These are phyloP conservation scores for Ips nitidus DNA, from an alignment of 1,140 invertebrate genomes.

Conservation along the genomic window DNA sequence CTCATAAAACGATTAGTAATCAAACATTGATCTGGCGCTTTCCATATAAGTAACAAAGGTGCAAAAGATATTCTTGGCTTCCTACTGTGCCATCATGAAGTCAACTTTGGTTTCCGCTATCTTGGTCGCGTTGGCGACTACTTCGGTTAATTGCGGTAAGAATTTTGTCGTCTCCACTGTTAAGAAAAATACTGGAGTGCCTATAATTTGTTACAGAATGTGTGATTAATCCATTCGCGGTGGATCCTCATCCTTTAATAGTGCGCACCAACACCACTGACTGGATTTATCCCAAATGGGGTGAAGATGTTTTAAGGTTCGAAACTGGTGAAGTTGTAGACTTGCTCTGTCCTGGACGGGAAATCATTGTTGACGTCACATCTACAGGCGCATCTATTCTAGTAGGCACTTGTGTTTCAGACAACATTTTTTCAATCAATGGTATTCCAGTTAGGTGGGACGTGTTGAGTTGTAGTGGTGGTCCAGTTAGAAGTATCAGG, in stretches of 20 bases:
- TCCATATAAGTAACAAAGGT: too few species aligned
- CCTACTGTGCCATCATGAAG: too few species aligned
- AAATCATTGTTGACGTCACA: conserved; percentile 36
- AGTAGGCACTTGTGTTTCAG: conserved; percentile 9
- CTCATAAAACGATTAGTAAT: too few species aligned
- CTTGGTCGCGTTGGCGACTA: too few species aligned
- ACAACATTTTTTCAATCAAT: conserved; percentile 12
- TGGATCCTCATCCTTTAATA: conserved; percentile 24
- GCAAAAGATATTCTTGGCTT: too few species aligned
- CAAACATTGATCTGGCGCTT: too few species aligned
- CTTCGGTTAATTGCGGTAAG: too few species aligned
- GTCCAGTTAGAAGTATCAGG: not conserved
- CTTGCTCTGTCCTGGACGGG: conserved; percentile 39
- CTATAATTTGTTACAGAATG: conserved; percentile 28
- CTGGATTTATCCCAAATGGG: conserved; percentile 33
- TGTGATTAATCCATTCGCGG: conserved; percentile 1
- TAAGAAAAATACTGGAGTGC: too few species aligned
- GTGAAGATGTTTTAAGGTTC: conserved; percentile 26
- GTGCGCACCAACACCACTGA: conserved; percentile 16
- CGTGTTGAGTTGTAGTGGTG: conserved; percentile 38
- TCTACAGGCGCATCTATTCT: not conserved
- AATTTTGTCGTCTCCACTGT: too few species aligned
- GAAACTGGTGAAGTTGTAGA: conserved; percentile 20
- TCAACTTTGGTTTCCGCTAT: too few species aligned
- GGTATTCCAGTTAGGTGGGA: not conserved